Base-by-base conservation (phyloP, 2,113 vertebrate genomes). In the Catharus minimus region DNA sequence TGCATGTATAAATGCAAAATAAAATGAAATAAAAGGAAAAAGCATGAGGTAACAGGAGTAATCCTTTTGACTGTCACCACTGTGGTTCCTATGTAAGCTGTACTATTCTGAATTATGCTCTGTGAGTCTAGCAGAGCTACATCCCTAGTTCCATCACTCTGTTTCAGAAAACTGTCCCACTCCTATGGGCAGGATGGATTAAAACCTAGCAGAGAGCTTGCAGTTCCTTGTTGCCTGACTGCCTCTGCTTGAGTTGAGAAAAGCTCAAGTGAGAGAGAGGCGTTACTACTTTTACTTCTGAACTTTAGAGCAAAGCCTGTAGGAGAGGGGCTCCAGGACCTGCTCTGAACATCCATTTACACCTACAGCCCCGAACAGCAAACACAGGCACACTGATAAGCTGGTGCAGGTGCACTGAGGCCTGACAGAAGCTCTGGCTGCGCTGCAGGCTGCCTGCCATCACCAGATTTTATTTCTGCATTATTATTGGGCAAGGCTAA, bases 381-480 rank as follows among this genome's bases (percentile, higher is more conserved):
- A 89, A 74, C 65, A 53, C 1, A 0, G 68, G 67, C 88, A 62
- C 52, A 8, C 74, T 85, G 89, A 94, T 92, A 77, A 94, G 91
- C 91, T 38, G 71, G 75, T 76, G 75, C 88, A 95, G 86, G 89
- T 90, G 90, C 90, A 92, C 67, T 19, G 64, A 94, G 60, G 92
- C 78, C 86, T 89, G 87, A 84, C 92, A 89, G 91, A 82, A 94
- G 85, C 81, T 36, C 49, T 0, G 67, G 82, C 92, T 87, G 88
- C 0, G 3, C 87, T 73, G 66, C 78, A 87, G 84, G 69, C 91
- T 85, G 94, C 91, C 84, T 94, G 93, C 89, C 93, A 87, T 86
- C 87, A 57, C 58, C 76, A 86, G 74, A 53, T 92, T 94, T 95
- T 82, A 91, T 87, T 95, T 82, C 93, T 92, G 91, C 67, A 32